Percentiles rank a stretch among this genome's conserved stretches.
phyloP scores from a whole-genome alignment of 1,140 invertebrate species.

The Macrocentrus cingulum region DNA sequence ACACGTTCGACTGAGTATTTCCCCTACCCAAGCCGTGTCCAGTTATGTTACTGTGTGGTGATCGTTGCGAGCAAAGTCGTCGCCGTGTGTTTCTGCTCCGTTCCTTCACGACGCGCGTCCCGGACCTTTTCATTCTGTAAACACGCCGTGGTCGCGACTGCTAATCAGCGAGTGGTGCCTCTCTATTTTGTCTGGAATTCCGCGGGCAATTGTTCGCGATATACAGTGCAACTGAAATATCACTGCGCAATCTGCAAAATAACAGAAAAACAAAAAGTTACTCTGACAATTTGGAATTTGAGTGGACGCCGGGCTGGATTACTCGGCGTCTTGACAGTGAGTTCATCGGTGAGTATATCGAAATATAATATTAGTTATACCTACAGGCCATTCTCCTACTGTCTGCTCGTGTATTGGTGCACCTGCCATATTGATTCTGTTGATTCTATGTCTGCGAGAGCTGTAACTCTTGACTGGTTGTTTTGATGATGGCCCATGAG shows the following conservation, averaged over 20 bases:
- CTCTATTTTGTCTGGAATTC: too few species aligned
- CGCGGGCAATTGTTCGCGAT: too few species aligned
- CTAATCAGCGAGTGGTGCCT: too few species aligned
- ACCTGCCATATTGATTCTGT: conserved; percentile 29
- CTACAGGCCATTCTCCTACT: too few species aligned
- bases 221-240: too few species aligned
- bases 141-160: too few species aligned
- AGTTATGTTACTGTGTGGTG: conserved; percentile 55
- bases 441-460: conserved; percentile 1
- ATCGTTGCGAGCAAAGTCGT: conserved; percentile 44
- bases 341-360: conserved; percentile 7
- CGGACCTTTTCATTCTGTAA: neutral
- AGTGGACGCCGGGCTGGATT: too few species aligned
- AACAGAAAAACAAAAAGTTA: too few species aligned
- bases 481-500: neutral
- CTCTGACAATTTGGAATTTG: too few species aligned
- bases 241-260: too few species aligned
- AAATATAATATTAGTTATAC: neutral
- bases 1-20: conserved; percentile 32
- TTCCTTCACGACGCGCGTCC: conserved; percentile 13
- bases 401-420: neutral
- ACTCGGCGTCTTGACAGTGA: neutral
- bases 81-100: conserved; percentile 32
- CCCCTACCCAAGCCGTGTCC: conserved; percentile 54
- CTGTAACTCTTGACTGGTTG: neutral